Conservation (phyloP, 1,140 invertebrate genomes). For the Dendroctonus ponderosae region DNA sequence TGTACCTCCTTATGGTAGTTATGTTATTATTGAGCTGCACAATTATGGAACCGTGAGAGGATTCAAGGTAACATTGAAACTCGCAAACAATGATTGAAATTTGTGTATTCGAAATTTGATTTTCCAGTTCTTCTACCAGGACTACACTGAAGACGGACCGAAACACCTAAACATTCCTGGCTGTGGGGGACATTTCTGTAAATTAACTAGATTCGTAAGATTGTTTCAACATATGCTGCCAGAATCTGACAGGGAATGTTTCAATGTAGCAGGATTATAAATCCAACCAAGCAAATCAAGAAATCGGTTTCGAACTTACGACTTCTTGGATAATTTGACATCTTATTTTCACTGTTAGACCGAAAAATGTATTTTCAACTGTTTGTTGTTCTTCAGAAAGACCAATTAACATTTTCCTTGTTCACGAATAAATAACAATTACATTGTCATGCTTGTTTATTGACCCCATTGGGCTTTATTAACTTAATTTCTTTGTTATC, state of each 20-base stretch:
- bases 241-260: slow-evolving; percentile 28
- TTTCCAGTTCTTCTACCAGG: slow-evolving; percentile 44
- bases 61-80: slow-evolving; percentile 21
- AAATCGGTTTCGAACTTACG: no score
- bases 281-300: no score
- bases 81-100: neutral
- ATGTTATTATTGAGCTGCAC: slow-evolving; percentile 41
- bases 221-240: slow-evolving; percentile 36
- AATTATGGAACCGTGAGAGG: slow-evolving; percentile 28
- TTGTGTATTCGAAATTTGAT: neutral
- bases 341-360: no score
- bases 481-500: no score
- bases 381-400: no score
- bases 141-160: slow-evolving; percentile 32
- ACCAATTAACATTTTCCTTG: no score
- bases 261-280: slow-evolving; percentile 17
- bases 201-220: slow-evolving; percentile 44
- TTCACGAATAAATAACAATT: no score
- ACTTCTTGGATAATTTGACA: no score
- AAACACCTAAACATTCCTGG: slow-evolving; percentile 39
- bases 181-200: slow-evolving; percentile 44
- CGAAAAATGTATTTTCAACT: no score
- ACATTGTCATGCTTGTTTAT: no score
- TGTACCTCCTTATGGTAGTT: slow-evolving; percentile 57
- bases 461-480: no score